phyloP scores from a whole-genome alignment of 1,140 invertebrate species.

The Oscheius sp. region DNA sequence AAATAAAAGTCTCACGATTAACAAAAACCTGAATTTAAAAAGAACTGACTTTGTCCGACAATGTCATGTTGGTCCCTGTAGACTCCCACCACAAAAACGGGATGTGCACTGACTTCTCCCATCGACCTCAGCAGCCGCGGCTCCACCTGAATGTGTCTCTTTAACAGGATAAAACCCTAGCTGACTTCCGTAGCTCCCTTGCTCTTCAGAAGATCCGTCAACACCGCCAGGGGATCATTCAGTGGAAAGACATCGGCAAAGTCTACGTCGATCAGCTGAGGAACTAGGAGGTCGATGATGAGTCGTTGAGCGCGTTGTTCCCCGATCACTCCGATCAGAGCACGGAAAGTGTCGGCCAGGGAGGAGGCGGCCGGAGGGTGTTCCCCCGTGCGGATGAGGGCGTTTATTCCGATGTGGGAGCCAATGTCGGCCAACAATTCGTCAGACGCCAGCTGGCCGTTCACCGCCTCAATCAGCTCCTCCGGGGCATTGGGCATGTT shows the following conservation, averaged over 20 bases:
- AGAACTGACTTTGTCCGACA: conserved; percentile 49
- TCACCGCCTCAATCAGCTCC: conserved; percentile 32
- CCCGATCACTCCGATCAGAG: conserved; percentile 17
- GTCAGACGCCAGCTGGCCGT: conserved; percentile 22
- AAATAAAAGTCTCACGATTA: conserved; percentile 11
- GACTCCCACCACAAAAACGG: conserved; percentile 56
- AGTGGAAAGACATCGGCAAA: conserved; percentile 53
- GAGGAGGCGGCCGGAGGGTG: conserved; percentile 13
- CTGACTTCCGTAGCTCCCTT: conserved; percentile 23
- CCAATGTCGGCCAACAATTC: conserved; percentile 19
- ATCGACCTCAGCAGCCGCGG: conserved; percentile 43
- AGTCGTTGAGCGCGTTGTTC: conserved; percentile 21
- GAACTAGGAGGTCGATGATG: conserved; percentile 39
- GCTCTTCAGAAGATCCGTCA: conserved; percentile 47
- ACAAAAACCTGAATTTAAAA: conserved; percentile 30
- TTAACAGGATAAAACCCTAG: neutral
- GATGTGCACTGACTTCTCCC: conserved; percentile 45
- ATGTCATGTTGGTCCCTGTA: conserved; percentile 45
- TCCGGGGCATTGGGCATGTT: conserved; percentile 38
- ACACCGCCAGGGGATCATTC: conserved; percentile 46
- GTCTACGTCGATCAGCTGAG: conserved; percentile 38
- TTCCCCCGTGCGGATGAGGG: conserved; percentile 36
- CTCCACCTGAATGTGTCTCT: conserved; percentile 36
- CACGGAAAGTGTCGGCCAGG: conserved; percentile 16
- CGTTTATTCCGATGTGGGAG: conserved; percentile 25